Base-by-base conservation (phyloP, 2,113 vertebrate genomes). In the Zeus faber region DNA sequence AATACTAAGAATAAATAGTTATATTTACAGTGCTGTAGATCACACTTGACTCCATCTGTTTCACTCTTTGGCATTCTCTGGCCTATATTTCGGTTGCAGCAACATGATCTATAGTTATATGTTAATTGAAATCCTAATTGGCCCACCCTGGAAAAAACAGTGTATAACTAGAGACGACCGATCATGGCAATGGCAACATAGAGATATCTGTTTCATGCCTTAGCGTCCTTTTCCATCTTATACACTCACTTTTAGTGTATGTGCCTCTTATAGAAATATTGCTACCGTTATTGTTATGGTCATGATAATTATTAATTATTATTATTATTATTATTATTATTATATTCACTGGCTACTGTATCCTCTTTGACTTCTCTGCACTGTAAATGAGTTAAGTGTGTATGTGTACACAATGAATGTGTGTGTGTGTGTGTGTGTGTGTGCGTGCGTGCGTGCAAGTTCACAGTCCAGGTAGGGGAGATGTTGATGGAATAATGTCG, bases 301-400 rank as follows among this genome's bases (percentile, higher is more conserved):
- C n/a, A 13, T 21, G 20, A 52, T n/a, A 21, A 24, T 25, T 16
- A 48, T 14, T 25, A 48, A 48, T 14, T 25, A 48, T 25, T 21
- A 53, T 40, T 39, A 58, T 26, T 8, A 56, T 58, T 73, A 55
- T 54, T 52, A 79, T 76, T 54, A 40, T 27, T 74, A 62, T 72
- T 57, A 68, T 77, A 54, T 64, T 74, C 76, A 82, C 67, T 62
- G 50, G 67, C 76, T 82, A 79, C 73, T 62, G 68, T 70, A 67
- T 49, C 62, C 56, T 70, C 57, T 67, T 58, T 39, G 5, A 67
- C 60, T 57, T 54, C 62, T 67, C 70, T 55, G 62, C 67, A 65
- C 48, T 55, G 45, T 16, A 56, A 17, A 40, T 41, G 45, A 47
- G 4, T 21, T 52, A 14, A 17, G 46, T 37, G 24, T 41, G 17